A percentile compares a stretch with the other conserved stretches of the same genome.
Conservation (phyloP, 2,888 invertebrate genomes). For the Mythimna pallens region DNA sequence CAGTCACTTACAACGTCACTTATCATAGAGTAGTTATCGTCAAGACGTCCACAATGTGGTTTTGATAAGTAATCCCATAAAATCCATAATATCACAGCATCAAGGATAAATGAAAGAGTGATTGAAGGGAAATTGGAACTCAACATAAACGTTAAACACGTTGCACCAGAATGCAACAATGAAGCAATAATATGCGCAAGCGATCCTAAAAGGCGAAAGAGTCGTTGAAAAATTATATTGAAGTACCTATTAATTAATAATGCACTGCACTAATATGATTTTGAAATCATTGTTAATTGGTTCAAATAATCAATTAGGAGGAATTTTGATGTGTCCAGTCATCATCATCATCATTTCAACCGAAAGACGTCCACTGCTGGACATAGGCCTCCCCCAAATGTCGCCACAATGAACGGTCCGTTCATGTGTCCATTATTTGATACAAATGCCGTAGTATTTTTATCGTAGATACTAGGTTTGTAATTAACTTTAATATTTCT, state of each 20-base stretch:
- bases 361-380: too few relatives aligned
- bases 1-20: too few relatives aligned
- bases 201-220: slow-evolving; percentile 3
- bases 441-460: background rate
- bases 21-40: too few relatives aligned
- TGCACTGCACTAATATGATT: slow-evolving; percentile 8
- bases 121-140: background rate
- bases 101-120: background rate
- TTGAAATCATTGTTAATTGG: slow-evolving; percentile 12
- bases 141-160: background rate
- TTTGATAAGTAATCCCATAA: too few relatives aligned
- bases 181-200: slow-evolving; percentile 25
- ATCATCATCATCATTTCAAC: too few relatives aligned
- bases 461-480: background rate
- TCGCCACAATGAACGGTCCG: too few relatives aligned
- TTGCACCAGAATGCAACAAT: slow-evolving; percentile 27
- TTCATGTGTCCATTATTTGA: background rate
- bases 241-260: slow-evolving; percentile 11
- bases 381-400: too few relatives aligned
- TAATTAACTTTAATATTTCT: slow-evolving; percentile 4
- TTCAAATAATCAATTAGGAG: slow-evolving; percentile 5
- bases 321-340: background rate
- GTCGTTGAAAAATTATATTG: slow-evolving; percentile 23
- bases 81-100: too few relatives aligned
- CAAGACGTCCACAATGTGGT: too few relatives aligned